Evolutionary conservation across 2,113 vertebrate genomes (phyloP).

Genomic region (Azemiops feae): DNA sequence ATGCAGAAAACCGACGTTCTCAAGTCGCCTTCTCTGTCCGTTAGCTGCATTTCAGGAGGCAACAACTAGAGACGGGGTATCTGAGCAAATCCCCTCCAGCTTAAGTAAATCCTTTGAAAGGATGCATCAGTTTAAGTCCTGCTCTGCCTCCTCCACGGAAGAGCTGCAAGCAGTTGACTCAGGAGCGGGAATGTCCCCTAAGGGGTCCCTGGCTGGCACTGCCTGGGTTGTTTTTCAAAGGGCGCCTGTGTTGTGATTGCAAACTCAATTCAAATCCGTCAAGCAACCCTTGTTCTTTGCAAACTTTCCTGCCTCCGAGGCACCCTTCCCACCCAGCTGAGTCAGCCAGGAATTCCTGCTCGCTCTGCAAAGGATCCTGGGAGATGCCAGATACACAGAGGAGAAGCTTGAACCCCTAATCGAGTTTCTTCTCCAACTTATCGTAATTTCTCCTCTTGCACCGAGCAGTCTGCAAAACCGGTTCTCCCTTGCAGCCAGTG

Average conservation of each 20-base stretch:
- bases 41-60: not conserved
- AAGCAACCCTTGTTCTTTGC: not conserved
- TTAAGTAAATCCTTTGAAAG: not conserved
- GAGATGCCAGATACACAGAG: not conserved
- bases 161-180: not conserved
- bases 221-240: not conserved
- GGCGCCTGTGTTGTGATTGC: not conserved
- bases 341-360: not conserved
- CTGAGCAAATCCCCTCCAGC: not conserved
- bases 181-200: not conserved
- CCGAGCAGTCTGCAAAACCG: not conserved
- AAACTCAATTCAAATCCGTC: not conserved
- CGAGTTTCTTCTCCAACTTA: not conserved
- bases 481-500: not conserved
- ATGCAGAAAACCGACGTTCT: not conserved
- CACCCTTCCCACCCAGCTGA: not conserved
- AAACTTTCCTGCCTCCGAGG: not conserved
- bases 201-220: not conserved
- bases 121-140: not conserved
- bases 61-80: accelerated
- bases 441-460: not conserved
- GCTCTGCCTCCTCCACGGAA: not conserved
- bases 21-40: too few relatives aligned
- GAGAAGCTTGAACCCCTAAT: not conserved
- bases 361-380: not conserved